These are phyloP conservation scores for Fregetta grallaria DNA, from an alignment of 2,113 vertebrate genomes.

Conservation along the genomic window DNA sequence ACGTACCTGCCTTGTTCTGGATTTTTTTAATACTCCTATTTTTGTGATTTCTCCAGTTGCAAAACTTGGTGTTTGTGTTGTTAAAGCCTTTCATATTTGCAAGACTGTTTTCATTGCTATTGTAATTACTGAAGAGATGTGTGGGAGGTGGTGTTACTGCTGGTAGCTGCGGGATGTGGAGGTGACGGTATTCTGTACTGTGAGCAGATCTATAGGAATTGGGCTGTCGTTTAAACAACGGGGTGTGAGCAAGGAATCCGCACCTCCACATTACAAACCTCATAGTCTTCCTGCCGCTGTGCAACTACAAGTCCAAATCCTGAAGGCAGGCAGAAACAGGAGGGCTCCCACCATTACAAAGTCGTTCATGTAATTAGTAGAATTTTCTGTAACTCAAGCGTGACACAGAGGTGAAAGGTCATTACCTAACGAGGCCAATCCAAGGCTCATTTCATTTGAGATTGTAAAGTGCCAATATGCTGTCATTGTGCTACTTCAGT, in stretches of 20 bases:
- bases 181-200: not conserved
- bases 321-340: not conserved
- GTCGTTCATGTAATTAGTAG: accelerated
- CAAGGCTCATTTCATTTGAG: not conserved
- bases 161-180: not conserved
- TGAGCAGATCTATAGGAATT: not conserved
- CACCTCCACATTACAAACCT: not conserved
- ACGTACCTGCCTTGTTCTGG: not conserved
- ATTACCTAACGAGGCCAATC: not conserved
- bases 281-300: not conserved
- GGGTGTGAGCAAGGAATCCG: not conserved
- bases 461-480: not conserved
- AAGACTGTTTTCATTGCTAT: not conserved
- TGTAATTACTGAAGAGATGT: not conserved
- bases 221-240: not conserved
- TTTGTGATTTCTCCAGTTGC: not conserved
- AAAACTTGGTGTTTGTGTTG: not conserved
- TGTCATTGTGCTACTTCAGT: not conserved
- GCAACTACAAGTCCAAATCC: not conserved
- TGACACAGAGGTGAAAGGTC: not conserved
- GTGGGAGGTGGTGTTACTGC: not conserved
- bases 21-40: not conserved
- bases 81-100: not conserved
- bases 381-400: not conserved
- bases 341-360: not conserved